These are phyloP conservation scores for Diplogasteroides magnus DNA, from an alignment of 1,140 invertebrate genomes.

Conservation along the genomic window DNA sequence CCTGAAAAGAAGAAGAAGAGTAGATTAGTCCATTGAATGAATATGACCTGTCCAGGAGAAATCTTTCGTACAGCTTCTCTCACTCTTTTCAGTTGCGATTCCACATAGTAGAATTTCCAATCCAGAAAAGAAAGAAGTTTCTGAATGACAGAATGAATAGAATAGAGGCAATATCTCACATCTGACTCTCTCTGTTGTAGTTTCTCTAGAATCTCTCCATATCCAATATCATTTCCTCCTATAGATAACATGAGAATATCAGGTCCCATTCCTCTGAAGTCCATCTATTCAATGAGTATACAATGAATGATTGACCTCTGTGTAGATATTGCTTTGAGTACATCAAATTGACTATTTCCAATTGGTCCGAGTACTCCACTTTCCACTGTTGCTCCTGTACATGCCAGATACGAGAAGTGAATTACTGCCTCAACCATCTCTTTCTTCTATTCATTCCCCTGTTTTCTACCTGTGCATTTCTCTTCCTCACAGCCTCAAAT, in stretches of 20 bases:
- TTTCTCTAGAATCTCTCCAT: slow-evolving; percentile 11
- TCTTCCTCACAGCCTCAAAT: neutral
- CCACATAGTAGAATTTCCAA: neutral
- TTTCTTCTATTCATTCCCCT: neutral
- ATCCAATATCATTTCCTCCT: slow-evolving; percentile 26
- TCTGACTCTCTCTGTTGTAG: neutral
- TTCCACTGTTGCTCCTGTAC: neutral
- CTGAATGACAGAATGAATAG: neutral
- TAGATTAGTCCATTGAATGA: neutral
- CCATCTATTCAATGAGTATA: neutral
- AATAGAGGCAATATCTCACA: neutral
- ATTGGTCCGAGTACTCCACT: neutral
- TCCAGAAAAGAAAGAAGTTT: neutral
- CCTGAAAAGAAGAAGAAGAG: neutral
- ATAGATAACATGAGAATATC: slow-evolving; percentile 14
- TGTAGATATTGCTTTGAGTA: neutral
- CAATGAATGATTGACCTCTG: neutral
- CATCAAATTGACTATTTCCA: neutral
- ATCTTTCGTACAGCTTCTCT: neutral
- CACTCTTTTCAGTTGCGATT: neutral
- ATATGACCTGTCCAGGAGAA: neutral
- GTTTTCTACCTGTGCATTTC: neutral
- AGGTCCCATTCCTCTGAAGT: slow-evolving; percentile 7
- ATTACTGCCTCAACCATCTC: neutral
- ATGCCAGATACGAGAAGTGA: neutral